phyloP scores from a whole-genome alignment of 2,888 invertebrate genomes.

The Drosophila anomalata region DNA sequence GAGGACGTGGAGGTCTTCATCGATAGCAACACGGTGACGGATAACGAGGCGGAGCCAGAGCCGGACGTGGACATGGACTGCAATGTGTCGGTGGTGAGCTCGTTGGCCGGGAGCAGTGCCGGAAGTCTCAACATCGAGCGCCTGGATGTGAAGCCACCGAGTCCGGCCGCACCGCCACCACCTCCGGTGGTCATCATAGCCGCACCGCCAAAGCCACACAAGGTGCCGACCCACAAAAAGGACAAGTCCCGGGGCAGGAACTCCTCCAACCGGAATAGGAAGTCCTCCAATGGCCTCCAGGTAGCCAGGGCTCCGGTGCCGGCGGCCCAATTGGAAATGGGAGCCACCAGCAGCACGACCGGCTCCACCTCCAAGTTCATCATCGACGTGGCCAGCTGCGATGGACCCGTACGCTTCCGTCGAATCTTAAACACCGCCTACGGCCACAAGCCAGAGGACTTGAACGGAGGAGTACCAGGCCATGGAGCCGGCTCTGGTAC shows the following conservation, averaged over 20 bases:
- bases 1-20: conserved; percentile 81
- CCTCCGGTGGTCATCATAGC: background rate
- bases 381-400: conserved; percentile 95
- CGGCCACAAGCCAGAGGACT: conserved; percentile 84
- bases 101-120: conserved; percentile 67
- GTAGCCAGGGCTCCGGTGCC: conserved; percentile 46
- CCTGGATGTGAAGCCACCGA: conserved; percentile 36
- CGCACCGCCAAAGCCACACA: background rate
- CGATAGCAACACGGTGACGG: conserved; percentile 77
- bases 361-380: conserved; percentile 85
- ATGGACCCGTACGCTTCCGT: conserved; percentile 94
- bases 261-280: background rate
- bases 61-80: conserved; percentile 59
- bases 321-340: conserved; percentile 51
- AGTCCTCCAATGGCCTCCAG: conserved; percentile 26
- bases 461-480: conserved; percentile 6
- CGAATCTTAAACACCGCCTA: conserved; percentile 93
- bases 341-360: conserved; percentile 21
- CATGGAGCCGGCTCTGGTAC: background rate
- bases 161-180: conserved; percentile 9
- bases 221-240: background rate
- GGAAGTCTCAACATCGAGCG: conserved; percentile 66
- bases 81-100: conserved; percentile 70
- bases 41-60: conserved; percentile 56
- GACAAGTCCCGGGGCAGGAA: background rate